A percentile compares a stretch with the other conserved stretches of the same genome.
phyloP scores from a whole-genome alignment of 64 coral and sea anemone genomes.

The Actinia equina region DNA sequence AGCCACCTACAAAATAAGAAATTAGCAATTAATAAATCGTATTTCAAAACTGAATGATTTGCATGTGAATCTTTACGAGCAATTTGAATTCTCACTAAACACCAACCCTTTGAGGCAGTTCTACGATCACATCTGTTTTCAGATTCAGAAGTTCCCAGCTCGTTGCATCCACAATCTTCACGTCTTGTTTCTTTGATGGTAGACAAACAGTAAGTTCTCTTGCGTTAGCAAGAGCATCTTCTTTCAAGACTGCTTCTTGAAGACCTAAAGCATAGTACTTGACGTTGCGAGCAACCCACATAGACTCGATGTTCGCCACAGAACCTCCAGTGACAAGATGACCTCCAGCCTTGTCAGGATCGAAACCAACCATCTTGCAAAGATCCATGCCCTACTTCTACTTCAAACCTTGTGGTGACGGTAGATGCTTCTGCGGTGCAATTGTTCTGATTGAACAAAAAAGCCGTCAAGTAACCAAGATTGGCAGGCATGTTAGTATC shows the following conservation, averaged over 20 bases:
- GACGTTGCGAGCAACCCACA: slow-evolving; percentile 69
- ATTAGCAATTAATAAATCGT: background rate
- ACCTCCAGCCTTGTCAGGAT: slow-evolving; percentile 21
- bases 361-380: slow-evolving; percentile 80
- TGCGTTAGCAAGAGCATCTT: slow-evolving; percentile 28
- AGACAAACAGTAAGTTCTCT: slow-evolving; percentile 45
- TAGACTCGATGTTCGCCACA: slow-evolving; percentile 69
- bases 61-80: background rate
- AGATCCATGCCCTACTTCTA: slow-evolving; percentile 61
- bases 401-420: slow-evolving; percentile 60
- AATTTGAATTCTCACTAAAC: background rate
- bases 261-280: slow-evolving; percentile 66
- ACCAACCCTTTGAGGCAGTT: slow-evolving; percentile 44
- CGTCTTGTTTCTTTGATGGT: slow-evolving; percentile 37
- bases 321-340: slow-evolving; percentile 48
- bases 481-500: slow-evolving; percentile 68
- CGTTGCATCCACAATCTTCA: slow-evolving; percentile 30
- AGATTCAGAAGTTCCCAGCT: slow-evolving; percentile 78
- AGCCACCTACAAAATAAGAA: background rate
- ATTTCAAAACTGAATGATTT: background rate
- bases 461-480: slow-evolving; percentile 66
- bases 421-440: slow-evolving; percentile 44
- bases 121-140: slow-evolving; percentile 45
- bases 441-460: slow-evolving; percentile 82
- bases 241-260: slow-evolving; percentile 54